These are phyloP conservation scores for Gila orcuttii DNA, from an alignment of 2,113 vertebrate species.

Conservation along the genomic window DNA sequence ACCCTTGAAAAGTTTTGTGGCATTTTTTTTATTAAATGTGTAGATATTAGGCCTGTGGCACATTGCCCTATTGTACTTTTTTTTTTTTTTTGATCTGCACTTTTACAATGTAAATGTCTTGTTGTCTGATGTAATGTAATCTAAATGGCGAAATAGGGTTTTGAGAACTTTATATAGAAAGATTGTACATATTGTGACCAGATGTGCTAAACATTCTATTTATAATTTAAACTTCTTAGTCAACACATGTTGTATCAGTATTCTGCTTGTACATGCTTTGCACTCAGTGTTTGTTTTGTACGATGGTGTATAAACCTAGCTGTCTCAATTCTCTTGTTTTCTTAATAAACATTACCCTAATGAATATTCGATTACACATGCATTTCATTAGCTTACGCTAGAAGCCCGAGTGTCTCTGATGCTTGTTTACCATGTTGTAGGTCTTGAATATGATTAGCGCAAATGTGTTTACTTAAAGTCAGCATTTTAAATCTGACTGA, in stretches of 20 bases:
- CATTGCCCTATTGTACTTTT: not conserved
- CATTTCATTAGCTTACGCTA: slow-evolving; percentile 21
- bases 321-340: slow-evolving; percentile 24
- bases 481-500: not conserved
- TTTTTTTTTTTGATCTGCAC: not conserved
- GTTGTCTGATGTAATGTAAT: not conserved
- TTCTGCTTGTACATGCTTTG: slow-evolving; percentile 1
- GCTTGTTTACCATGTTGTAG: slow-evolving; percentile 13
- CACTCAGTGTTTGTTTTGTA: slow-evolving; percentile 9
- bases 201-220: not conserved
- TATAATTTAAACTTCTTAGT: not conserved
- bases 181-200: not conserved
- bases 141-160: not conserved
- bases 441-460: slow-evolving; percentile 26
- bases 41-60: not conserved
- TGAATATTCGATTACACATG: slow-evolving; percentile 19
- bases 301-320: not conserved
- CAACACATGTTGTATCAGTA: slow-evolving; percentile 1
- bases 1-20: not conserved
- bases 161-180: not conserved
- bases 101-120: not conserved
- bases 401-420: not conserved
- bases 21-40: not conserved
- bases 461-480: slow-evolving; percentile 29
- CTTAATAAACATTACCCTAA: slow-evolving; percentile 32